These are phyloP conservation scores for Chamaea fasciata DNA, from an alignment of 2,113 vertebrate species.

Conservation along the genomic window DNA sequence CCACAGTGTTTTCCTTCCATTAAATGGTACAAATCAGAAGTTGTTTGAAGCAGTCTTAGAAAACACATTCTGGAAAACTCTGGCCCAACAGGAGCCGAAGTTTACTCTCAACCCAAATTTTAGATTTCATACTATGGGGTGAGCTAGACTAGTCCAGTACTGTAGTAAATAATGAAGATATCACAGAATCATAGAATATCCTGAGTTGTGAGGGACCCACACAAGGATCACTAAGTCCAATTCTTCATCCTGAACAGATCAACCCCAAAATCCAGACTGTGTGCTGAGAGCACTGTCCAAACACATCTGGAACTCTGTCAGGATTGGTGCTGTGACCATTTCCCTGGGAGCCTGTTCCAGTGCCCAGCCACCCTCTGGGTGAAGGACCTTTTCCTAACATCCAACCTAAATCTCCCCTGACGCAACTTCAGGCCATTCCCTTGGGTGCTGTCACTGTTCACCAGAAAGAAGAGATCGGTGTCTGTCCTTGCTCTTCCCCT, in stretches of 20 bases:
- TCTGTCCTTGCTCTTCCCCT: neutral
- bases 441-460: neutral
- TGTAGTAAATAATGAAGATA: neutral
- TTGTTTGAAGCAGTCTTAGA: neutral
- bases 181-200: neutral
- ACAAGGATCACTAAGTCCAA: neutral
- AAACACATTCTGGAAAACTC: neutral
- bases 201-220: neutral
- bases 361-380: accelerated
- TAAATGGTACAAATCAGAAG: neutral
- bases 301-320: neutral
- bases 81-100: neutral
- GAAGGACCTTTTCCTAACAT: neutral
- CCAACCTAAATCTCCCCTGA: neutral
- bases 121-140: neutral
- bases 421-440: neutral
- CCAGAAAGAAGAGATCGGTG: neutral
- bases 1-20: neutral
- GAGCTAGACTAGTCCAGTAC: neutral
- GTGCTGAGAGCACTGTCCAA: neutral
- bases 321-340: neutral
- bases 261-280: neutral
- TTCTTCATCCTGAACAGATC: neutral
- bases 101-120: neutral
- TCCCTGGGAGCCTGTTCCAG: neutral